Evolutionary conservation across 2,888 invertebrate species (phyloP), one percentile per base, ranked within the genome.

Genomic region (Achlya flavicornis): DNA sequence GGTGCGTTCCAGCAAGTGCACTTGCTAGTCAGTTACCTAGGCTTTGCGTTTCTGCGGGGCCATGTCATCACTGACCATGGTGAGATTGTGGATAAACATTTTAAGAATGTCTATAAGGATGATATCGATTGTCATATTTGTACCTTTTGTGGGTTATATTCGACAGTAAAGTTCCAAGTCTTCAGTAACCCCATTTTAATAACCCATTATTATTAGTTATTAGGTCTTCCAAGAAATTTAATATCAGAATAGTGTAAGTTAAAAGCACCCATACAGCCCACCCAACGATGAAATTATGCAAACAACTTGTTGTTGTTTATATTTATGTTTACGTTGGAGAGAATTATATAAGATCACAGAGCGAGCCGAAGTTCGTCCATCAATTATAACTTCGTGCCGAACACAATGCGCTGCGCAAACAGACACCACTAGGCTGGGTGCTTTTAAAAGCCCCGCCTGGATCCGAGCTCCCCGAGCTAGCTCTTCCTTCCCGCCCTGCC

Each of bases 301-400:
- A 66, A 66, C 66, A 62, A 63, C 53, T 53, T 53, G 61, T 57
- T 57, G 46, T 65, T 66, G 70, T 65, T 68, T 68, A 60, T 53
- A 53, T 63, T 65, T 48, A 59, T 67, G 63, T 61, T 58, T 38
- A 43, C 38, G 61, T 53, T 59, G 61, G 59, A 46, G 57, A 61
- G 61, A 61, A 65, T 63, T 65, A 61, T 53, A 58, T 61, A 35
- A 66, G 58, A 65, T 61, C 62, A 63, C 62, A 57, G 38, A 6
- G 53, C 10, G 46, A 38, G 57, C 57, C 58, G 61, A 66, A 63
- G 59, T 70, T 68, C 53, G 48, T 59, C 64, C 65, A 64, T 66
- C 66, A 65, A 70, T 67, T 66, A 65, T 64, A 67, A 70, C 64
- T 70, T 64, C 32, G 43, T 46, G 48, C 62, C 38, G 58, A 65